Evolutionary conservation across 92 coral and sea anemone species (phyloP), one percentile per base, ranked within the genome.

Genomic region (Bergia puertoricense): DNA sequence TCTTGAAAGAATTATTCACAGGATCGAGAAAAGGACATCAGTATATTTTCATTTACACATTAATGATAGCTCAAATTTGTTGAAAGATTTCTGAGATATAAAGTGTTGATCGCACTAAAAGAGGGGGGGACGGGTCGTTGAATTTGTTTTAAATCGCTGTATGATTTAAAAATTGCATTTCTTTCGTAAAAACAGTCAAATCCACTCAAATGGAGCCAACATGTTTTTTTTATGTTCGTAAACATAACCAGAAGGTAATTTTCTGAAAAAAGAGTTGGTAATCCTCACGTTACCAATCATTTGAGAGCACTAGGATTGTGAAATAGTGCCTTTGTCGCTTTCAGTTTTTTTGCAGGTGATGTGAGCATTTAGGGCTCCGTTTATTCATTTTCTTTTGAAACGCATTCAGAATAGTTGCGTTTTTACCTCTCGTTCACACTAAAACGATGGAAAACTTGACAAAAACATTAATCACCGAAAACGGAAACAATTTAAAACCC

Each of bases 1-100:
- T 14, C 87, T 69, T 71, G 74, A 84, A 84, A 84, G 87, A 69
- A 71, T 72, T 71, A 40, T 84, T 84, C 56, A 72, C 87, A 84
- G 46, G 77, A 46, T 84, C 22, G 62, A 51, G 45, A 69, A 50
- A 36, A 36, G 62, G 51, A 84, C 45, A 37, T 9, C 41, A n/a
- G 67, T 48, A 74, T 71, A 45, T 48, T 69, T 48, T 51, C 87
- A 48, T 44, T 44, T 74, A 46, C 65, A 18, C 40, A 46, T 10
- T 71, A 84, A 48, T 80, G 85, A 84, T 13, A 46, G 15, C 79
- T 57, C 20, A 39, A 80, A 56, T 80, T 43, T 38, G 87, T 71
- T 72, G 78, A 84, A 74, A 84, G 87, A 44, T 84, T 83, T 71
- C 51, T 84, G 72, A 57, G 40, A 39, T 80, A 38, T 38, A 77